These are phyloP conservation scores for Hyalella azteca DNA, from an alignment of 2,888 invertebrate species.

Conservation along the genomic window DNA sequence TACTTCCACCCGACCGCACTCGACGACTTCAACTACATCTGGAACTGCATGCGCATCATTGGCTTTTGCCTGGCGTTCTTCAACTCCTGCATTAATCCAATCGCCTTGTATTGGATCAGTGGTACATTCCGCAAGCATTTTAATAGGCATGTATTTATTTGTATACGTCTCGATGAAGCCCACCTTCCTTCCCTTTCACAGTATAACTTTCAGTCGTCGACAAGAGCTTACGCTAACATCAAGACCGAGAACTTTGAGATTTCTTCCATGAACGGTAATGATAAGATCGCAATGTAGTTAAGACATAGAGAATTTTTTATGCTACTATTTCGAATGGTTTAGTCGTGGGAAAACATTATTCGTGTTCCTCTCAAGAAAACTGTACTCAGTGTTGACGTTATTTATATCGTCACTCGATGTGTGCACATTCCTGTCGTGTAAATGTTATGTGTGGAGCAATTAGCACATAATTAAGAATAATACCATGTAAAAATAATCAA, in stretches of 20 bases:
- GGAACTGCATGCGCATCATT: conserved; percentile 78
- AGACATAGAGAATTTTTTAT: too few species aligned
- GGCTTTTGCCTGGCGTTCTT: conserved; percentile 86
- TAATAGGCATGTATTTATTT: conserved; percentile 87
- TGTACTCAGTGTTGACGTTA: too few species aligned
- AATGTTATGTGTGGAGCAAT: too few species aligned
- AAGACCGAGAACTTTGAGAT: conserved; percentile 50
- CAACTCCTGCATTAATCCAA: conserved; percentile 91
- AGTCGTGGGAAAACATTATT: too few species aligned
- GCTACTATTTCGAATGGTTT: too few species aligned
- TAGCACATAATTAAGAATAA: too few species aligned
- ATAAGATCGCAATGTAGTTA: conserved; percentile 45
- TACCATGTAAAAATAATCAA: too few species aligned
- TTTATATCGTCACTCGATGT: too few species aligned
- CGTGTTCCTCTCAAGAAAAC: too few species aligned
- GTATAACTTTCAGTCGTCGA: conserved; percentile 41
- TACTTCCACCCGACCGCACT: conserved; percentile 73
- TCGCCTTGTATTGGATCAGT: conserved; percentile 90
- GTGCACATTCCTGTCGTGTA: too few species aligned
- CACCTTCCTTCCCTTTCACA: conserved; percentile 35
- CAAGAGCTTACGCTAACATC: background rate
- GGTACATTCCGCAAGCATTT: conserved; percentile 90
- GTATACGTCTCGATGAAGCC: conserved; percentile 60
- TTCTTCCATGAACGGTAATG: conserved; percentile 47
- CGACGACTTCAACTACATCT: conserved; percentile 73